Conservation (phyloP, 2,888 invertebrate species). For the Lapara coniferarum region DNA sequence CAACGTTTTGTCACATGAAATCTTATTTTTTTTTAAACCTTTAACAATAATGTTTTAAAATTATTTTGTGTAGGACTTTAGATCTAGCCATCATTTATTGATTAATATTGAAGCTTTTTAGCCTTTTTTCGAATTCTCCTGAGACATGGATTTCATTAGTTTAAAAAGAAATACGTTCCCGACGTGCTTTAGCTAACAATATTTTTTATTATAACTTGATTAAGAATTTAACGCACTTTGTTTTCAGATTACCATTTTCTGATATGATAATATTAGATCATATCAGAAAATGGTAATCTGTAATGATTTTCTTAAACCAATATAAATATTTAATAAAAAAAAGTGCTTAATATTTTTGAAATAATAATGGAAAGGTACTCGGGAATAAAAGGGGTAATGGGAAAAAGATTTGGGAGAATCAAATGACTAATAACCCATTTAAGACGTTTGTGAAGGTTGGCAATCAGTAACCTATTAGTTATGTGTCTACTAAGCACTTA, state of each 20-base stretch:
- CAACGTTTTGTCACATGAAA: too few relatives aligned
- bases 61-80: neutral
- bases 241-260: neutral
- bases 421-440: too few relatives aligned
- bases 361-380: too few relatives aligned
- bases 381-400: too few relatives aligned
- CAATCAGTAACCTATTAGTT: too few relatives aligned
- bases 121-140: neutral
- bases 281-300: too few relatives aligned
- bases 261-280: neutral
- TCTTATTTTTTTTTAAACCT: neutral
- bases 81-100: neutral
- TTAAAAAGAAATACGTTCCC: neutral
- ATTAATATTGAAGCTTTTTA: neutral
- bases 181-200: neutral
- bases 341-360: too few relatives aligned
- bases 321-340: too few relatives aligned
- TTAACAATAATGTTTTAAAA: neutral
- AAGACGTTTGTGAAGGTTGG: too few relatives aligned
- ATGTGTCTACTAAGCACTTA: too few relatives aligned
- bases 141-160: slow-evolving; percentile 12
- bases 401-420: too few relatives aligned
- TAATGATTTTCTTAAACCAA: neutral
- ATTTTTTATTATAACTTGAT: neutral
- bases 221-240: neutral